phyloP scores from a whole-genome alignment of 2,888 invertebrate species.

The Helobdella robusta region DNA sequence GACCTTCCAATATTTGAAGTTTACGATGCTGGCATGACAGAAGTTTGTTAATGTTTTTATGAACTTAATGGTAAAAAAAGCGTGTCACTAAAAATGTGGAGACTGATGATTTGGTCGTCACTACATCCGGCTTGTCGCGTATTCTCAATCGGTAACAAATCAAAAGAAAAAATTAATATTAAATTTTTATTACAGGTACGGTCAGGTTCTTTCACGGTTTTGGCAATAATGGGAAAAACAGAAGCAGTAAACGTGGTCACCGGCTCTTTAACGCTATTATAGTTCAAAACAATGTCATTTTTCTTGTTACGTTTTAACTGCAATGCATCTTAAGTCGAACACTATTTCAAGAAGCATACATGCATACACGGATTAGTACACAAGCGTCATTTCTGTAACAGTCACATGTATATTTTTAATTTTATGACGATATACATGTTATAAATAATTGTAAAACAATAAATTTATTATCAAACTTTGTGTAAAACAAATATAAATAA shows the following conservation, averaged over 20 bases:
- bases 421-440: no score
- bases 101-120: background rate
- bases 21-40: constrained; percentile 54
- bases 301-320: no score
- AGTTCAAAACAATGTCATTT: no score
- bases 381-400: no score
- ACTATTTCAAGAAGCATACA: no score
- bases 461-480: no score
- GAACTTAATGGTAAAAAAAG: background rate
- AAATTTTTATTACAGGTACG: constrained; percentile 39
- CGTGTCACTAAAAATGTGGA: background rate
- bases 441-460: no score
- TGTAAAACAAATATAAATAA: no score
- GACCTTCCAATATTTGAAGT: constrained; percentile 52
- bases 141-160: background rate
- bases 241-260: constrained; percentile 49
- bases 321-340: no score
- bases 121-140: background rate
- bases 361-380: no score
- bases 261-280: constrained; percentile 49
- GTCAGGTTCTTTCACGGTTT: constrained; percentile 50
- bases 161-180: background rate
- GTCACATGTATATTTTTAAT: no score
- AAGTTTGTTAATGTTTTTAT: constrained; percentile 40
- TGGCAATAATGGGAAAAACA: constrained; percentile 50